Evolutionary conservation across 2,797 vertebrate species (phyloP).

Genomic region (Sebastiscus albofasciatus): DNA sequence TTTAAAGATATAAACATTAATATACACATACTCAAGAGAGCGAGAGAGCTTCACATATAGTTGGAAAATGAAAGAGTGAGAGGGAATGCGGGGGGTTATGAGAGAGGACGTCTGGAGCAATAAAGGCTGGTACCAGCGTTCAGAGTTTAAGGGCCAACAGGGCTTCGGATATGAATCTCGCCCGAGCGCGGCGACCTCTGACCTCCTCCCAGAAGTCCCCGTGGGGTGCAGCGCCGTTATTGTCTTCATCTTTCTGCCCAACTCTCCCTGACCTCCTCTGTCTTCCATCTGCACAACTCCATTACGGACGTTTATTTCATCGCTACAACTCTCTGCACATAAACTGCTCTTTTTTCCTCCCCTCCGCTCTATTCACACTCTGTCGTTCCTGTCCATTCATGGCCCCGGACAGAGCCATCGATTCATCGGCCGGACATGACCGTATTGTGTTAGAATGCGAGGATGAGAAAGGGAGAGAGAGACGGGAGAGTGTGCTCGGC

Average conservation of each 20-base stretch:
- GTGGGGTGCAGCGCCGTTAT: conserved; percentile 62
- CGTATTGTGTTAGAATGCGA: conserved; percentile 74
- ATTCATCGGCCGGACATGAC: conserved; percentile 79
- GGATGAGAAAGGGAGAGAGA: conserved; percentile 56
- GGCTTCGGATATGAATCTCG: conserved; percentile 75
- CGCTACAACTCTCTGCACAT: conserved; percentile 60
- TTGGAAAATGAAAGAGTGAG: conserved; percentile 18
- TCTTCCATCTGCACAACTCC: conserved; percentile 74
- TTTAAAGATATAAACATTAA: conserved; percentile 3
- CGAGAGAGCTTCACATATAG: not conserved
- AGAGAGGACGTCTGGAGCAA: conserved; percentile 60
- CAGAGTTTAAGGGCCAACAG: conserved; percentile 71
- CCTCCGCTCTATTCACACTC: conserved; percentile 47
- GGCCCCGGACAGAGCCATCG: conserved; percentile 70
- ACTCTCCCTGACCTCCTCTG: conserved; percentile 70
- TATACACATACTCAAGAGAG: not conserved
- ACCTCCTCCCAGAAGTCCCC: conserved; percentile 68
- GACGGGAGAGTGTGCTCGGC: conserved; percentile 11
- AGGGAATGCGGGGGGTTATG: conserved; percentile 34
- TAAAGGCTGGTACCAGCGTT: conserved; percentile 59
- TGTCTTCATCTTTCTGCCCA: conserved; percentile 67
- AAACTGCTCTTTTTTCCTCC: conserved; percentile 63
- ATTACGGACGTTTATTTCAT: conserved; percentile 67
- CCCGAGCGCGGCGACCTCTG: conserved; percentile 63
- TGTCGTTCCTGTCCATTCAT: conserved; percentile 64